These are phyloP conservation scores for Porites cylindrica DNA, from an alignment of 92 coral and sea anemone genomes.

Conservation along the genomic window DNA sequence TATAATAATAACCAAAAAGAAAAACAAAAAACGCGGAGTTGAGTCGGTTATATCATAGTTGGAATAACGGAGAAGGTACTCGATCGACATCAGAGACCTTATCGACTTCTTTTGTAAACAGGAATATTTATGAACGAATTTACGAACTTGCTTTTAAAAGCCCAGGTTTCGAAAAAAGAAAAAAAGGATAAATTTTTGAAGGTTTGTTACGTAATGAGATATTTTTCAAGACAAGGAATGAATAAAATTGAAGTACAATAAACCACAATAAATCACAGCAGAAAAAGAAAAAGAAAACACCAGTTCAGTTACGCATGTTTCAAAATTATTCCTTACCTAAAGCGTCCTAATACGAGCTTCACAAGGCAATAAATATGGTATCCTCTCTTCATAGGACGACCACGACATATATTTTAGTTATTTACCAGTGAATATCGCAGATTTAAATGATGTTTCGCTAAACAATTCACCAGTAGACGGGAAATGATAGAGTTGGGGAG, in stretches of 20 bases:
- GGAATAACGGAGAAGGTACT: no score
- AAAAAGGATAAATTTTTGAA: neutral
- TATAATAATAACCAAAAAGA: no score
- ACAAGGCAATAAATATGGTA: neutral
- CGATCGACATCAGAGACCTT: neutral
- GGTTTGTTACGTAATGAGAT: neutral
- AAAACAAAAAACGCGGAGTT: no score
- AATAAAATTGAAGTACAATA: neutral
- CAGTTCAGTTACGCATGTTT: neutral
- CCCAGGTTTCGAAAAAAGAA: neutral
- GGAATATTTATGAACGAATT: neutral
- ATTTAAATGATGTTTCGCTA: neutral
- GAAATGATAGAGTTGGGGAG: slow-evolving; percentile 14
- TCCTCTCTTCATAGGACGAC: neutral
- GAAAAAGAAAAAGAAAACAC: neutral
- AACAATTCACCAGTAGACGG: neutral
- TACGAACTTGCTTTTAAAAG: neutral
- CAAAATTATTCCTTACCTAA: neutral
- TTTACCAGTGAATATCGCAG: neutral
- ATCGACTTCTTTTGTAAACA: neutral
- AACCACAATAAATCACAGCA: neutral
- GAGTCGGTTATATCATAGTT: neutral
- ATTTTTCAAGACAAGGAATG: neutral
- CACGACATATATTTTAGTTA: neutral
- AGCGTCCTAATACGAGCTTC: neutral